These are phyloP conservation scores for Asarcornis scutulata DNA, from an alignment of 2,113 vertebrate species.

Conservation along the genomic window DNA sequence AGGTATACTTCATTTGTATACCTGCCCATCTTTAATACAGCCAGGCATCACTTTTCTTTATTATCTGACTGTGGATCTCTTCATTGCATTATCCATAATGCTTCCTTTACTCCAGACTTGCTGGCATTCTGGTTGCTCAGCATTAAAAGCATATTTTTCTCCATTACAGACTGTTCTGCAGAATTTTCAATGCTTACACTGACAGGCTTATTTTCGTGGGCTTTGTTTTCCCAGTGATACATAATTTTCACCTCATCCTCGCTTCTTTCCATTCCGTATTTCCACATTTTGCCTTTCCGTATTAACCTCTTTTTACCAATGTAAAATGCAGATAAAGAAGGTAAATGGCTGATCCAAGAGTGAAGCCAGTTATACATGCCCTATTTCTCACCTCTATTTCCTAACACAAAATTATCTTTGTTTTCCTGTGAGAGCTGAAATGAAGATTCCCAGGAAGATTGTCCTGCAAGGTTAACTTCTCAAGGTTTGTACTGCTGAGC, in stretches of 20 bases:
- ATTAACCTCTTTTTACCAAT: neutral
- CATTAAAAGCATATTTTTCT: neutral
- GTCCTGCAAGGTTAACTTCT: neutral
- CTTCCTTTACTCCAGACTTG: neutral
- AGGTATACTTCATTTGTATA: neutral
- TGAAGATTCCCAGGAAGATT: neutral
- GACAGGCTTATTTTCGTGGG: neutral
- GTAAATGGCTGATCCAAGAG: neutral
- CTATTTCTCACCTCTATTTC: neutral
- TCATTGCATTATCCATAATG: neutral
- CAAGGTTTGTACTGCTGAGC: neutral
- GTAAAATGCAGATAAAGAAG: neutral
- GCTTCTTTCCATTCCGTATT: neutral
- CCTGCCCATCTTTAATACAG: neutral
- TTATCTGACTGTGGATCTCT: rapidly evolving
- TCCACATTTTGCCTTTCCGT: neutral
- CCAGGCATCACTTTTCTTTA: neutral
- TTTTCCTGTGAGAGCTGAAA: neutral
- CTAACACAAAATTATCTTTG: no score
- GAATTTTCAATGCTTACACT: neutral
- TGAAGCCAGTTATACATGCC: neutral
- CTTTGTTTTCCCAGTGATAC: neutral
- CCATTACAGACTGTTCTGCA: neutral
- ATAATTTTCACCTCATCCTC: neutral
- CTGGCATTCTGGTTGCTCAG: neutral